A percentile compares a stretch with the other conserved stretches of the same genome.
Evolutionary conservation across 1,140 invertebrate genomes (phyloP).

Genomic region (Epicauta chinensis): DNA sequence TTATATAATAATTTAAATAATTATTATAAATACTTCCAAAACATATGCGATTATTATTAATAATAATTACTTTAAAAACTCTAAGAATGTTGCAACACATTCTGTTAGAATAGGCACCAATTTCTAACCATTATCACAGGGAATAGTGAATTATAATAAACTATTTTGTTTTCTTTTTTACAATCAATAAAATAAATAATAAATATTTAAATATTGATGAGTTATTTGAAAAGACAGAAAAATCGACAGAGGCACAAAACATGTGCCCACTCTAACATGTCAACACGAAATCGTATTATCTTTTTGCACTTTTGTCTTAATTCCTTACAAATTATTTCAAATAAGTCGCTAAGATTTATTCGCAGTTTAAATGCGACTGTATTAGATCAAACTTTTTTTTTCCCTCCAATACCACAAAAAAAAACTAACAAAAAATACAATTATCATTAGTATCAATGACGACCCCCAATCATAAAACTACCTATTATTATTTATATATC

Average conservation of each 20-base stretch:
- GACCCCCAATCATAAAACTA: constrained; percentile 16
- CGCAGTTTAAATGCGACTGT: constrained; percentile 22
- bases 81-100: constrained; percentile 27
- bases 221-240: not conserved
- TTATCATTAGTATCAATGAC: constrained; percentile 3
- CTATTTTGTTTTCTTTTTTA: not conserved
- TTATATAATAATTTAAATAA: not conserved
- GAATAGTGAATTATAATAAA: constrained; percentile 6
- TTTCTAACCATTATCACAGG: constrained; percentile 36
- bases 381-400: constrained; percentile 3
- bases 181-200: not conserved
- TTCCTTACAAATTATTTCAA: constrained; percentile 14
- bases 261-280: constrained; percentile 31
- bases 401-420: constrained; percentile 3
- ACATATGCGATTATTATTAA: not conserved
- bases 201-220: not conserved
- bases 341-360: constrained; percentile 33
- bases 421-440: constrained; percentile 4
- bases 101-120: constrained; percentile 33
- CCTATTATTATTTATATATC: constrained; percentile 12
- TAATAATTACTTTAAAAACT: not conserved
- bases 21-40: not conserved
- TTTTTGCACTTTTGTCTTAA: no score
- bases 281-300: no score
- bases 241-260: constrained; percentile 25